Percentiles rank a stretch among this genome's conserved stretches.
Conservation (phyloP, 2,113 vertebrate genomes). For the Ammodytes dubius region DNA sequence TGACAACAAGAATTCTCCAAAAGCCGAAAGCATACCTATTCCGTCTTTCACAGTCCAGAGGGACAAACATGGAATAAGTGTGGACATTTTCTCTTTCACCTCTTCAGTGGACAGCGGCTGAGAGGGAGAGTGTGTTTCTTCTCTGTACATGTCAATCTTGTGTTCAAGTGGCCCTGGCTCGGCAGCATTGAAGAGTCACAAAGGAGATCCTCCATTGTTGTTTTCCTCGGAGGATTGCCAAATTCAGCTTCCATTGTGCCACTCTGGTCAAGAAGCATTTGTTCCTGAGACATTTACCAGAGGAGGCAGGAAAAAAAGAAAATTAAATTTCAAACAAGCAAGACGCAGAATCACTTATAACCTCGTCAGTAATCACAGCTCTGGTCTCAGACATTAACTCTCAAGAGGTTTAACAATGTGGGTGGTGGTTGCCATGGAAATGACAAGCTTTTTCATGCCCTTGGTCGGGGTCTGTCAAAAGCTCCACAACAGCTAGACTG, state of each 20-base stretch:
- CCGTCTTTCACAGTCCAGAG: neutral
- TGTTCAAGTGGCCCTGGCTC: neutral
- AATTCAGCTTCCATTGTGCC: neutral
- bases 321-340: neutral
- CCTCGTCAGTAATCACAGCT: constrained; percentile 7
- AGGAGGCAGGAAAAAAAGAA: neutral
- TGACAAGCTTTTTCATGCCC: constrained; percentile 1
- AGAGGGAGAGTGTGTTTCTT: neutral
- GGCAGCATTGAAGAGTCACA: neutral
- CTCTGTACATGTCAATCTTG: neutral
- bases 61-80: neutral
- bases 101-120: neutral
- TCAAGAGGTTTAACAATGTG: constrained; percentile 22
- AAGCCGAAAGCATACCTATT: no score
- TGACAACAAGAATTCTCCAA: no score
- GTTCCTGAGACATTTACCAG: neutral
- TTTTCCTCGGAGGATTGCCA: neutral
- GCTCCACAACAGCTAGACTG: neutral
- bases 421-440: constrained; percentile 45
- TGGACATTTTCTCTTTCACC: neutral
- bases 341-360: neutral
- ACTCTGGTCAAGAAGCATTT: neutral
- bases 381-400: constrained; percentile 25
- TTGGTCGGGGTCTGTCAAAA: neutral
- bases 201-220: neutral